phyloP scores from a whole-genome alignment of 2,797 vertebrate genomes.

The Scomberomorus guttatus region DNA sequence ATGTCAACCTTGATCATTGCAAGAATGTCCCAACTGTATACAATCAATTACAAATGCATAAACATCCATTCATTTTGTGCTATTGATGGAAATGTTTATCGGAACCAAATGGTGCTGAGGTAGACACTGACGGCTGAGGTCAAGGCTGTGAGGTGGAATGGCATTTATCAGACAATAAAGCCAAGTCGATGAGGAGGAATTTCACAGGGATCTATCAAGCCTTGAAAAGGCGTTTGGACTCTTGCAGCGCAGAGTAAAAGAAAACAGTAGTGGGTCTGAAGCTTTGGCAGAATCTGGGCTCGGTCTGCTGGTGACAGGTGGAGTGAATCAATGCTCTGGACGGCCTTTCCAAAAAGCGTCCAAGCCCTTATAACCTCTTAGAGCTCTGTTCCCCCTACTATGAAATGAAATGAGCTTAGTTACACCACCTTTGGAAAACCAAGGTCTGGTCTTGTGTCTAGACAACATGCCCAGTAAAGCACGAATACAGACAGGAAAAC shows the following conservation, averaged over 20 bases:
- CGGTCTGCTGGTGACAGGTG: slow-evolving; percentile 59
- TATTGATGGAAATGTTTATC: slow-evolving; percentile 46
- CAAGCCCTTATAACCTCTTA: slow-evolving; percentile 30
- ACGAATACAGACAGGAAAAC: slow-evolving; percentile 26
- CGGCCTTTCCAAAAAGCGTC: slow-evolving; percentile 39
- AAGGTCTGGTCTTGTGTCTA: slow-evolving; percentile 14
- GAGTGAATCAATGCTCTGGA: slow-evolving; percentile 58
- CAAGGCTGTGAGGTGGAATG: slow-evolving; percentile 35
- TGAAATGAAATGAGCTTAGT: slow-evolving; percentile 41
- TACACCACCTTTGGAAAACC: slow-evolving; percentile 31
- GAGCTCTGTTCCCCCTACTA: slow-evolving; percentile 23
- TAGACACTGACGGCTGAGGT: slow-evolving; percentile 37
- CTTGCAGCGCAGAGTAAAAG: slow-evolving; percentile 58
- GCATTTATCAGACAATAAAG: slow-evolving; percentile 68
- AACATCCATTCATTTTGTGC: slow-evolving; percentile 52
- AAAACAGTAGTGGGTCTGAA: slow-evolving; percentile 65
- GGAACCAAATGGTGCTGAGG: slow-evolving; percentile 47
- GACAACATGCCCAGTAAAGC: slow-evolving; percentile 31
- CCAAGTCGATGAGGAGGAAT: slow-evolving; percentile 59
- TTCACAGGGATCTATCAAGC: slow-evolving; percentile 68
- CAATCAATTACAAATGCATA: slow-evolving; percentile 40
- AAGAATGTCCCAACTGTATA: slow-evolving; percentile 29
- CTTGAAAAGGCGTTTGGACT: slow-evolving; percentile 53
- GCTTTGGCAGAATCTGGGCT: slow-evolving; percentile 65
- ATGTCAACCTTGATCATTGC: slow-evolving; percentile 38